Evolutionary conservation across 2,113 vertebrate species (phyloP), one percentile per base, ranked within the genome.

Genomic region (Dicaeum eximium): DNA sequence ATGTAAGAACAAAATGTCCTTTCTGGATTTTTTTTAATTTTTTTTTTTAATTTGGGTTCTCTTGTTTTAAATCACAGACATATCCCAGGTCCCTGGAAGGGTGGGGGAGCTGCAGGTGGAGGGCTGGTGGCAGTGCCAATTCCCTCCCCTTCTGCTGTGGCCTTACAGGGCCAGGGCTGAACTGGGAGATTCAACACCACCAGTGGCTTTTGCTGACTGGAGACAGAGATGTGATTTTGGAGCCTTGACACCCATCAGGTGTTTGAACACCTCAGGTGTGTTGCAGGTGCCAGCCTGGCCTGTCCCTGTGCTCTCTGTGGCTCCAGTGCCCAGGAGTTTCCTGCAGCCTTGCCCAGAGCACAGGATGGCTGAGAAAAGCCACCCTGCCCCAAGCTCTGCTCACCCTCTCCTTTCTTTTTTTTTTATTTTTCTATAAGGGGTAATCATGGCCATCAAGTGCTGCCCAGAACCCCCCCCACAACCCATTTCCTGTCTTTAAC

Each of bases 401-500:
- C 45, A 57, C 83, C 86, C n/a, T 17, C 35, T 54, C 77, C 86
- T 78, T 25, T 30, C 47, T n/a, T 61, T 57, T 60, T 74, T 75
- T 62, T 70, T 84, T 61, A n/a, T 78, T 95, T 94, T 89, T 84
- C 85, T 93, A 86, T 67, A 77, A 79, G 90, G 92, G 94, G 83
- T 74, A 65, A 71, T 72, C 78, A 47, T 35, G 89, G 89, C 69
- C 89, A 83, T 48, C 51, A 23, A 74, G 84, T 82, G 90, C 93
- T 62, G 51, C 74, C 69, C 78, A 53, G 89, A 86, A 5, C n/a
- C n/a, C 57, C 93, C 71, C 81, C 45, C 58, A 71, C 75, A 20
- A 37, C 22, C 70, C 61, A 18, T 77, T 86, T 79, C 83, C 90
- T 82, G 70, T 75, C 83, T 91, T 91, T 48, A 86, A 72, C 62